Evolutionary conservation across 2,888 invertebrate species (phyloP).

Genomic region (Ceriagrion tenellum): DNA sequence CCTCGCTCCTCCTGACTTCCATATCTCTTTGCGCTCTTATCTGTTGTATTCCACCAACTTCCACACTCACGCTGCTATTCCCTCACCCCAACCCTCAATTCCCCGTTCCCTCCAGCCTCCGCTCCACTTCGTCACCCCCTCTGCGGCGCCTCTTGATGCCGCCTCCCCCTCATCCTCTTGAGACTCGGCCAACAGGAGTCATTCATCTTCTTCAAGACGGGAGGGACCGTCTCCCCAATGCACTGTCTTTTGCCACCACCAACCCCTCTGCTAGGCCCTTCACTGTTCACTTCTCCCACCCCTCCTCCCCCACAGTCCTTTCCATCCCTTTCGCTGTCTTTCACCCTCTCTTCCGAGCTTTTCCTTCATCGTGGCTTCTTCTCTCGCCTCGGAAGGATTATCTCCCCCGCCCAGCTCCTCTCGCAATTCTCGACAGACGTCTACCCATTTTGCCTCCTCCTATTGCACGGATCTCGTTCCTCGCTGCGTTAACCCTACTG

Average conservation of each 20-base stretch:
- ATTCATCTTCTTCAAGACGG: slow-evolving; percentile 60
- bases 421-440: too few species aligned
- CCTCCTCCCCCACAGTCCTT: neutral
- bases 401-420: too few species aligned
- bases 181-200: neutral
- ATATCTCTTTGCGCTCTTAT: neutral
- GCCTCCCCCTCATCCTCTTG: slow-evolving; percentile 5
- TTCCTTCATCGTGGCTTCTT: too few species aligned
- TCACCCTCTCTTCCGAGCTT: too few species aligned
- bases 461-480: too few species aligned
- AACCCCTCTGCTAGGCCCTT: neutral
- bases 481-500: too few species aligned
- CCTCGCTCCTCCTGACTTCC: neutral
- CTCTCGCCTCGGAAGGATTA: too few species aligned
- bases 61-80: neutral
- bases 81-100: neutral
- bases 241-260: neutral
- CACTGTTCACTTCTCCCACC: neutral
- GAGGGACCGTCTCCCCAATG: neutral
- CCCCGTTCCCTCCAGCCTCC: neutral
- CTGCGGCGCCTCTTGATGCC: neutral
- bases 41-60: neutral
- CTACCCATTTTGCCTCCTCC: too few species aligned
- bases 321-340: neutral
- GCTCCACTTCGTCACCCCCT: too few species aligned